These are phyloP conservation scores for Platygyra sinensis DNA, from an alignment of 64 coral and sea anemone species.

Conservation along the genomic window DNA sequence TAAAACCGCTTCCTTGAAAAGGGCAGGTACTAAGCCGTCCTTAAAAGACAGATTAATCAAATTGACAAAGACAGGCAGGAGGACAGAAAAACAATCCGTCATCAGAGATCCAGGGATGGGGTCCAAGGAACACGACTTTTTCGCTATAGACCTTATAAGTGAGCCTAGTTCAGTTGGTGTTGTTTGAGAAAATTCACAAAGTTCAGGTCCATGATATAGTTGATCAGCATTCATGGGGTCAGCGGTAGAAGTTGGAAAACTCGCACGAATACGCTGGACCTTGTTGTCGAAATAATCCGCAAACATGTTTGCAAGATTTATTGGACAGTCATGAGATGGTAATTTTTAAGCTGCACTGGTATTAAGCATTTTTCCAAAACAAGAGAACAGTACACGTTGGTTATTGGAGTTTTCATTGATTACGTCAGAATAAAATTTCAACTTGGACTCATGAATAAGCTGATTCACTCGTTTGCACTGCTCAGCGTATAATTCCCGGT, in stretches of 20 bases:
- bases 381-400: constrained; percentile 42
- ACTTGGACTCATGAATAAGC: constrained; percentile 16
- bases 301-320: constrained; percentile 44
- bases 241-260: neutral
- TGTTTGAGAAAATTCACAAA: too few relatives aligned
- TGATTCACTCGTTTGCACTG: constrained; percentile 1
- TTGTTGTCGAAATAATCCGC: constrained; percentile 10
- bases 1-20: too few relatives aligned
- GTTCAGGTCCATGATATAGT: too few relatives aligned
- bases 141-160: too few relatives aligned
- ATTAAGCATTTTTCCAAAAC: constrained; percentile 30
- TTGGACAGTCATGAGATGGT: constrained; percentile 17
- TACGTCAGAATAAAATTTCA: constrained; percentile 32
- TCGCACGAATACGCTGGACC: neutral
- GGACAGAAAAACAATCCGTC: too few relatives aligned
- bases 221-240: neutral
- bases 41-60: too few relatives aligned
- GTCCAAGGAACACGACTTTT: too few relatives aligned
- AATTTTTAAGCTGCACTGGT: constrained; percentile 6
- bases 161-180: too few relatives aligned
- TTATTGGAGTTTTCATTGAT: constrained; percentile 11
- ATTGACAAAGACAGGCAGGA: too few relatives aligned
- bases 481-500: neutral
- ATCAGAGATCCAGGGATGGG: too few relatives aligned
- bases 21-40: too few relatives aligned